Conservation (phyloP, 2,113 vertebrate genomes). For the Okapia johnstoni region DNA sequence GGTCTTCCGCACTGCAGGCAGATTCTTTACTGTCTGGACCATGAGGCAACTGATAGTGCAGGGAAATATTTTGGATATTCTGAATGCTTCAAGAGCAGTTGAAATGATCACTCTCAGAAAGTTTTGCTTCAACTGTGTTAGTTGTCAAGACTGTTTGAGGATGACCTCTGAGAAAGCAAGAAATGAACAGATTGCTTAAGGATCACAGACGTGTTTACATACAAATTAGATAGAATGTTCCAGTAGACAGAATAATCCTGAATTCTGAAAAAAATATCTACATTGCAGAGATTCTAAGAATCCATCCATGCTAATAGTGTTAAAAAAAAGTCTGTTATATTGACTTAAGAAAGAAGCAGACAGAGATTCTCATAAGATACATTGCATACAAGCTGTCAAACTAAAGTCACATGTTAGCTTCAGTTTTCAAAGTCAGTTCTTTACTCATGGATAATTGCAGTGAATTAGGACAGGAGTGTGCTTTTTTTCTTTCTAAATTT, state of each 20-base stretch:
- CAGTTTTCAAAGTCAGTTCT: not conserved
- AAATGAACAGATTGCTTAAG: not conserved
- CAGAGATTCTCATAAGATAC: not conserved
- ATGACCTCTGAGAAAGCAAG: not conserved
- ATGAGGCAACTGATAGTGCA: not conserved
- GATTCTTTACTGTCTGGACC: not conserved
- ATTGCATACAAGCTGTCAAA: not conserved
- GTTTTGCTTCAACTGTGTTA: not conserved
- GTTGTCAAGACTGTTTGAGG: not conserved
- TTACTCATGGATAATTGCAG: not conserved
- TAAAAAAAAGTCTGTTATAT: not conserved
- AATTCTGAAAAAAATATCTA: not conserved
- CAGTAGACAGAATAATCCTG: not conserved
- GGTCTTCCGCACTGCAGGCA: not conserved
- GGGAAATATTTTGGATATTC: not conserved
- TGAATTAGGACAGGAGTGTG: constrained; percentile 1
- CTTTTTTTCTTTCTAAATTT: not conserved
- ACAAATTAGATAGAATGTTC: not conserved
- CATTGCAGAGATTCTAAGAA: not conserved
- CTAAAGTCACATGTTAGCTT: not conserved
- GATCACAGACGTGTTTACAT: not conserved
- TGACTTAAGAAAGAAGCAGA: not conserved
- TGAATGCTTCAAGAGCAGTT: not conserved
- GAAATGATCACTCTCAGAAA: not conserved
- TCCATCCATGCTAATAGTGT: not conserved